phyloP scores from a whole-genome alignment of 1,140 invertebrate species.

The Papilio dardanus region DNA sequence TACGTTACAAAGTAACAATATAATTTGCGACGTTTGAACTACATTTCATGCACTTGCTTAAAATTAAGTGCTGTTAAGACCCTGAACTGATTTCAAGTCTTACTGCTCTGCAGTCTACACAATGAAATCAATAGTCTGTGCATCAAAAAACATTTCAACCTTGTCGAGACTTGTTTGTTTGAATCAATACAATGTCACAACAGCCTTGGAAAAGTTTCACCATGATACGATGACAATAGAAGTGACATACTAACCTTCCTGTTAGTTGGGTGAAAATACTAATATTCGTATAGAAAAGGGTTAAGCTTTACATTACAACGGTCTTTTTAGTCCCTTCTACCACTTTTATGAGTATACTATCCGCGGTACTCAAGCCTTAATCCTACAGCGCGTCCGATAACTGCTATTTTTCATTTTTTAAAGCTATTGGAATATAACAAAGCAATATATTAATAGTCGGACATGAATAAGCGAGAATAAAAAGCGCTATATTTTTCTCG shows the following conservation, averaged over 20 bases:
- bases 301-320: not conserved
- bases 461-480: too few relatives aligned
- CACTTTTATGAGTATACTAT: too few relatives aligned
- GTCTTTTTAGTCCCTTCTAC: not conserved
- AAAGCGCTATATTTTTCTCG: too few relatives aligned
- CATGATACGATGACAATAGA: not conserved
- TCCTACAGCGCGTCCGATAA: too few relatives aligned
- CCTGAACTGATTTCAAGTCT: not conserved
- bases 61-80: not conserved
- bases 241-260: not conserved
- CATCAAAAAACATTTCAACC: not conserved
- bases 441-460: too few relatives aligned
- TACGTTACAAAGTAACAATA: not conserved
- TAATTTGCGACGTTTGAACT: not conserved
- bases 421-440: too few relatives aligned
- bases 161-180: not conserved
- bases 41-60: not conserved
- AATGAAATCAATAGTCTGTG: not conserved
- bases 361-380: too few relatives aligned
- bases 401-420: too few relatives aligned
- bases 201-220: not conserved
- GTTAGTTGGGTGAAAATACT: not conserved
- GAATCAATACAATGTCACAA: not conserved
- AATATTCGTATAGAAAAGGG: not conserved
- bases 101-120: not conserved